Conservation (phyloP, 2,113 vertebrate genomes). For the Gallinago jamesoni region DNA sequence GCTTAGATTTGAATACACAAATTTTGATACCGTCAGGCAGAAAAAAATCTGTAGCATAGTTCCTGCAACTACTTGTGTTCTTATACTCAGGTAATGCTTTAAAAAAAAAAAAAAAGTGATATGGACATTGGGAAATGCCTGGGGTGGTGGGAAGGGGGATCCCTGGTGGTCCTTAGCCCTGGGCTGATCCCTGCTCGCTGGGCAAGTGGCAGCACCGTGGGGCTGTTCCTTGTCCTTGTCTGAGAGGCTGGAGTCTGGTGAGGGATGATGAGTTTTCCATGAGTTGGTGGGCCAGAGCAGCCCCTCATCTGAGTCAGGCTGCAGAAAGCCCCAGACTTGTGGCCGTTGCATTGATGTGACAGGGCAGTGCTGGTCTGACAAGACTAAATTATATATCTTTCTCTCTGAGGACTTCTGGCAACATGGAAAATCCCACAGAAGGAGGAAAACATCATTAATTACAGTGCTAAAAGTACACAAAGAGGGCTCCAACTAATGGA, state of each 20-base stretch:
- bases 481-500: not conserved
- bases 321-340: not conserved
- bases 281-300: not conserved
- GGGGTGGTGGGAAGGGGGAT: not conserved
- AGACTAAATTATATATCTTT: not conserved
- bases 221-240: not conserved
- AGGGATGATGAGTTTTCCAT: not conserved
- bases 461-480: not conserved
- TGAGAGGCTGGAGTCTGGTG: not conserved
- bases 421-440: not conserved
- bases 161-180: not conserved
- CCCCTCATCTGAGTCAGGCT: not conserved
- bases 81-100: not conserved
- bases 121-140: fast-evolving
- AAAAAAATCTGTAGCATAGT: not conserved
- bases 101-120: not conserved
- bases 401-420: not conserved
- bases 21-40: not conserved
- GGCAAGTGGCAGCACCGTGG: fast-evolving
- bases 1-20: not conserved
- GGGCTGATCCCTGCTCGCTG: not conserved
- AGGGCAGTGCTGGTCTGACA: not conserved
- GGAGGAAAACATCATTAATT: not conserved
- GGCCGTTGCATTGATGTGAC: fast-evolving
- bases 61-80: not conserved